These are phyloP conservation scores for Amia ocellicauda DNA, from an alignment of 2,113 vertebrate genomes.

Conservation along the genomic window DNA sequence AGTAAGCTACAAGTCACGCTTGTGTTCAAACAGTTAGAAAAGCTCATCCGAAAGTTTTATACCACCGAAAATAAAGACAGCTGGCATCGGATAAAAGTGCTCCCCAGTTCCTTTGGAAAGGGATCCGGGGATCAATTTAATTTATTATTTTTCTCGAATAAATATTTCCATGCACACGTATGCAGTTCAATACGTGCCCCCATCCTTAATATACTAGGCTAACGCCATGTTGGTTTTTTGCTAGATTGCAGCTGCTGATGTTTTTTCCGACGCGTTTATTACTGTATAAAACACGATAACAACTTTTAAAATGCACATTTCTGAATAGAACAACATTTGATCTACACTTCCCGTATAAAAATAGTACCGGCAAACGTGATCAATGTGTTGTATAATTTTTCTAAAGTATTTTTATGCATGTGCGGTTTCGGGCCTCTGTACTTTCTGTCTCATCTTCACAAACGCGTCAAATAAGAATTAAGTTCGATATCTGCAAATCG, in stretches of 20 bases:
- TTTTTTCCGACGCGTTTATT: conserved; percentile 52
- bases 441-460: conserved; percentile 39
- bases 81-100: background rate
- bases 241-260: conserved; percentile 29
- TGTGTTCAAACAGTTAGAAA: conserved; percentile 17
- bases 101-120: conserved; percentile 18
- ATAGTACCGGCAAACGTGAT: conserved; percentile 23
- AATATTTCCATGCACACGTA: conserved; percentile 77
- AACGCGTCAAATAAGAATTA: conserved; percentile 55
- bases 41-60: background rate
- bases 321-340: conserved; percentile 35
- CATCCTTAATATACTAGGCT: conserved; percentile 48
- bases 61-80: conserved; percentile 7
- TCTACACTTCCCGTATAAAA: conserved; percentile 19
- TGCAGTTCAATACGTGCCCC: conserved; percentile 63
- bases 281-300: conserved; percentile 50
- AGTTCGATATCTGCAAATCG: conserved; percentile 43
- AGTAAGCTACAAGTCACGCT: too few species aligned
- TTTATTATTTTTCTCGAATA: conserved; percentile 53
- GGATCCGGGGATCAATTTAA: conserved; percentile 42
- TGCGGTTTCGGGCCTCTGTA: conserved; percentile 65
- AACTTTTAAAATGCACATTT: conserved; percentile 34
- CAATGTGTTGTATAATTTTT: conserved; percentile 45
- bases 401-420: conserved; percentile 61
- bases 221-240: conserved; percentile 85